Evolutionary conservation across 2,113 vertebrate species (phyloP).

Genomic region (Aphelocoma coerulescens): DNA sequence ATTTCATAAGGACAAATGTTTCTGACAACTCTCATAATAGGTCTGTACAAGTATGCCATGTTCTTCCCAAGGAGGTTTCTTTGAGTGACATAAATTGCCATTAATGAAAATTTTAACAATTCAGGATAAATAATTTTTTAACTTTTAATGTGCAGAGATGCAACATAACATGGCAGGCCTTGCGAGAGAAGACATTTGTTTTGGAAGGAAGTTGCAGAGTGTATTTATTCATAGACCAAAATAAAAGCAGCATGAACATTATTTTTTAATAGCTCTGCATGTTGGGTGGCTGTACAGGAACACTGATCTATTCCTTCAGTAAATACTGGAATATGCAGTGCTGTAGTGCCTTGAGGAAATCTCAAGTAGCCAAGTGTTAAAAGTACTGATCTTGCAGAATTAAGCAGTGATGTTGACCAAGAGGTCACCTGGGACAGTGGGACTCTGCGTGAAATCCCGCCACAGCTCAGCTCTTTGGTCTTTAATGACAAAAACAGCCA

Average conservation of each 20-base stretch:
- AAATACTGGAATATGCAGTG: slow-evolving; percentile 37
- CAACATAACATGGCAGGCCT: slow-evolving; percentile 69
- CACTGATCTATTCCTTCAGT: slow-evolving; percentile 57
- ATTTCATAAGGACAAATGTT: slow-evolving; percentile 93
- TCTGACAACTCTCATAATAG: slow-evolving; percentile 91
- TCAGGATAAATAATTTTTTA: slow-evolving; percentile 87
- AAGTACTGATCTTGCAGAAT: slow-evolving; percentile 15
- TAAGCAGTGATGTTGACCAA: slow-evolving; percentile 20
- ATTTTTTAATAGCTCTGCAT: slow-evolving; percentile 63
- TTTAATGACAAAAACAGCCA: neutral
- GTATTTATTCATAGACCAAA: slow-evolving; percentile 65
- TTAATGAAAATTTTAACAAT: slow-evolving; percentile 93
- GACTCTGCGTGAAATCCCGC: neutral
- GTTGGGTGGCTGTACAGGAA: slow-evolving; percentile 43
- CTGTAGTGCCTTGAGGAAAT: slow-evolving; percentile 30
- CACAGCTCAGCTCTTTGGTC: neutral
- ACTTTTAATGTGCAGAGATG: slow-evolving; percentile 83
- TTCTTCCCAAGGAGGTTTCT: slow-evolving; percentile 75
- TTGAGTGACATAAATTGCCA: slow-evolving; percentile 89
- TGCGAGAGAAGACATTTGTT: slow-evolving; percentile 71
- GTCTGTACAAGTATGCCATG: slow-evolving; percentile 84
- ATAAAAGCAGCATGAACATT: slow-evolving; percentile 65
- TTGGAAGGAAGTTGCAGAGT: slow-evolving; percentile 72
- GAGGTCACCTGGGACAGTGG: neutral
- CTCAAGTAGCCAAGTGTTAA: slow-evolving; percentile 29